These are phyloP conservation scores for Acanthochromis polyacanthus DNA, from an alignment of 2,113 vertebrate species.

Conservation along the genomic window DNA sequence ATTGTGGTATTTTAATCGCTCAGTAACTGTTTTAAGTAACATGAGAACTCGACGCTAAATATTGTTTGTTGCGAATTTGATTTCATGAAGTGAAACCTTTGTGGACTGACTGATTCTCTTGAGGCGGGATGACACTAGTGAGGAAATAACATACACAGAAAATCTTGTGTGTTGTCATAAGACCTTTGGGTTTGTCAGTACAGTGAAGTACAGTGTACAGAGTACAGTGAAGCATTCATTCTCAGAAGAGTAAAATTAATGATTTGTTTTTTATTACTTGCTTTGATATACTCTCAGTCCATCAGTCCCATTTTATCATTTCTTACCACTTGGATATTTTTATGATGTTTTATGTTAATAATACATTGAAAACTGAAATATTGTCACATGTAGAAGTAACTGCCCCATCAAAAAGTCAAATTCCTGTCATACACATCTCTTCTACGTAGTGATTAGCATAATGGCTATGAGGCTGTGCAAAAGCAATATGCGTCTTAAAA, in stretches of 20 bases:
- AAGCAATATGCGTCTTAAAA: background rate
- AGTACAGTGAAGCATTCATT: conserved; percentile 31
- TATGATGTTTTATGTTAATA: background rate
- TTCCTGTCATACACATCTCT: conserved; percentile 1
- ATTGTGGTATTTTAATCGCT: background rate
- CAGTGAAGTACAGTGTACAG: no score
- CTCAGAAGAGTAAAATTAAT: conserved; percentile 1
- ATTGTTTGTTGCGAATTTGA: conserved; percentile 19
- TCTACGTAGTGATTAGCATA: background rate
- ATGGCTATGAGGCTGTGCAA: background rate
- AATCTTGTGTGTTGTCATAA: conserved; percentile 64
- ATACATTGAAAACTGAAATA: background rate
- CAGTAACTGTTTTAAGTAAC: background rate
- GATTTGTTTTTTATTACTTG: background rate
- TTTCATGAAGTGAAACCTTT: conserved; percentile 39
- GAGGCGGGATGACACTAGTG: conserved; percentile 3
- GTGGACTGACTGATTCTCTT: conserved; percentile 10
- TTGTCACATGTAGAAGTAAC: background rate
- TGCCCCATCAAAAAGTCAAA: background rate
- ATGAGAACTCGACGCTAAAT: background rate
- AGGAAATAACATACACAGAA: conserved; percentile 38
- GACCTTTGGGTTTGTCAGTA: conserved; percentile 39
- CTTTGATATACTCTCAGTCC: conserved; percentile 26
- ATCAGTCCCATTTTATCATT: background rate
- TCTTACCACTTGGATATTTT: background rate